Percentiles rank a stretch among this genome's conserved stretches.
phyloP scores from a whole-genome alignment of 2,797 vertebrate genomes.

The Acanthurus tractus region DNA sequence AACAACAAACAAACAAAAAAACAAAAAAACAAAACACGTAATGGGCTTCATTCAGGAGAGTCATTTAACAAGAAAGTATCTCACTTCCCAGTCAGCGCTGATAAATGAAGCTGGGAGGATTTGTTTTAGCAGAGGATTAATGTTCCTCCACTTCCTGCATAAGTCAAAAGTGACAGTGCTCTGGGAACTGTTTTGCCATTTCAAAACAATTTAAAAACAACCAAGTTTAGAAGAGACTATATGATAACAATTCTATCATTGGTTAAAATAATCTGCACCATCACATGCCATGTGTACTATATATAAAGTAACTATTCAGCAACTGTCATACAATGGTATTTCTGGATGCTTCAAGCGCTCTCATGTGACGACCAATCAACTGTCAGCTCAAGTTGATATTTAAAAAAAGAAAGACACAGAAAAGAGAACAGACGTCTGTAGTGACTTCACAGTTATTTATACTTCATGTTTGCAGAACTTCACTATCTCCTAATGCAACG shows the following conservation, averaged over 20 bases:
- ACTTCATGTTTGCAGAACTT: neutral
- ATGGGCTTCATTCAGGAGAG: no score
- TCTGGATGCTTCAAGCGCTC: neutral
- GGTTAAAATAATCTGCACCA: neutral
- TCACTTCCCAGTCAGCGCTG: neutral
- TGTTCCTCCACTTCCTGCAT: slow-evolving; percentile 38
- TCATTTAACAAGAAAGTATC: no score
- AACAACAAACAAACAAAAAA: no score
- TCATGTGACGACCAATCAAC: no score
- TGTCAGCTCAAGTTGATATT: no score
- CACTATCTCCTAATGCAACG: neutral
- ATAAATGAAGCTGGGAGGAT: slow-evolving; percentile 24
- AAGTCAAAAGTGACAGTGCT: slow-evolving; percentile 52
- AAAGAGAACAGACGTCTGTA: neutral
- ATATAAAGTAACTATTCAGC: neutral
- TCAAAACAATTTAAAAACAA: slow-evolving; percentile 46
- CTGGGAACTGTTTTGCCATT: slow-evolving; percentile 17
- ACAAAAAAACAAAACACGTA: no score
- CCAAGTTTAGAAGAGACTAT: neutral
- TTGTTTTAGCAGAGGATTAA: slow-evolving; percentile 42
- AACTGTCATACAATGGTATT: neutral
- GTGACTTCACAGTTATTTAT: neutral
- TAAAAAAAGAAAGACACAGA: no score
- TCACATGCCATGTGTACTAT: neutral
- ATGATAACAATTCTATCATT: slow-evolving; percentile 32